Percentiles rank a stretch among this genome's conserved stretches.
Conservation (phyloP, 2,888 invertebrate genomes). For the Aleiodes alternator region DNA sequence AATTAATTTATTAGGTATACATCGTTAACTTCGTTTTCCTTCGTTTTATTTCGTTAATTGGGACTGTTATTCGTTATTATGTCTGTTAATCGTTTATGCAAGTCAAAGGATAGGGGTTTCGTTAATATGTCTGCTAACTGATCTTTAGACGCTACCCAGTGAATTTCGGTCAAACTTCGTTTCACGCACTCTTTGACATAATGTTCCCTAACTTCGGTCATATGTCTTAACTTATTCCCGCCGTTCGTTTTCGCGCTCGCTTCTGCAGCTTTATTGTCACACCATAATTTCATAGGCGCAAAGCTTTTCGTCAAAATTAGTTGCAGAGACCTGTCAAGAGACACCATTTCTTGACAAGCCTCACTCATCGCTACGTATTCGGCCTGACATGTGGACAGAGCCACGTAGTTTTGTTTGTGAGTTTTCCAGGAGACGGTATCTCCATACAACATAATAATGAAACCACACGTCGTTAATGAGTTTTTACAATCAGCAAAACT, state of each 20-base stretch:
- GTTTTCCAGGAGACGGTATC: constrained; percentile 48
- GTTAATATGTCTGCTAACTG: constrained; percentile 49
- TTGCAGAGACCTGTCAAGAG: constrained; percentile 46
- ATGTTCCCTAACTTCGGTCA: constrained; percentile 40
- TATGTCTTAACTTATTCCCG: constrained; percentile 46
- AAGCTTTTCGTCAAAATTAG: constrained; percentile 38
- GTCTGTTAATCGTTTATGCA: constrained; percentile 36
- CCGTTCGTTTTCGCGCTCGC: background rate
- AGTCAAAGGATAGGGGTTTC: constrained; percentile 43
- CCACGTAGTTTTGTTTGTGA: constrained; percentile 44
- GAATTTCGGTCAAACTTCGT: constrained; percentile 38
- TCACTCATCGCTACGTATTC: constrained; percentile 44
- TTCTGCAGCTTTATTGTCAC: constrained; percentile 36
- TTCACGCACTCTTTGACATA: constrained; percentile 46
- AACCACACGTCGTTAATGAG: constrained; percentile 46
- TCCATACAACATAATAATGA: constrained; percentile 43
- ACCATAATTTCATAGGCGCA: constrained; percentile 46
- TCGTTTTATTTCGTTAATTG: too few relatives aligned
- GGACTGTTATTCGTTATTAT: constrained; percentile 2
- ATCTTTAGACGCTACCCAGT: constrained; percentile 42
- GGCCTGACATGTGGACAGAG: constrained; percentile 46
- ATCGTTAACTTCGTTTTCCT: too few relatives aligned
- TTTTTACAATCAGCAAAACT: constrained; percentile 46
- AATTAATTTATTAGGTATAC: too few relatives aligned
- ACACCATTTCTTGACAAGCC: constrained; percentile 46